Conservation (phyloP, 37 sponge, comb jelly and placozoan species). For the Theonella swinhoei region DNA sequence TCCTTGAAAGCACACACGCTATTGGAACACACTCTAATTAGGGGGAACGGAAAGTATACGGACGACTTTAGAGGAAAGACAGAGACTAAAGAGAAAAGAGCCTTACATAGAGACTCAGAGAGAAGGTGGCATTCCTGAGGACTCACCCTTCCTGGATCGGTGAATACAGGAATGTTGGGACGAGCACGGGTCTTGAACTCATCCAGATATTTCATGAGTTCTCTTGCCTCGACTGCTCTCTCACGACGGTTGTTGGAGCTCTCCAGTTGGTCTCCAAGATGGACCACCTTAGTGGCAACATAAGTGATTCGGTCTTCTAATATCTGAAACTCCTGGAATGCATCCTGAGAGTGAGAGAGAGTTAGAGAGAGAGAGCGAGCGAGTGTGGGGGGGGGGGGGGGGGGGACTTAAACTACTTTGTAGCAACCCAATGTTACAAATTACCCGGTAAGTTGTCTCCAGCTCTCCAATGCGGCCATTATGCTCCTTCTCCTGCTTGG, state of each 20-base stretch:
- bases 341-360: conserved; percentile 45
- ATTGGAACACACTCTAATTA: too few relatives aligned
- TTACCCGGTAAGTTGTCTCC: conserved; percentile 47
- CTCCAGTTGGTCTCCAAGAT: conserved; percentile 96
- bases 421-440: too few relatives aligned
- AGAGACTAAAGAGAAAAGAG: too few relatives aligned
- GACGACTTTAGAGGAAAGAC: too few relatives aligned
- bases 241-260: conserved; percentile 64
- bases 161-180: conserved; percentile 52
- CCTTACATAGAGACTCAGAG: too few relatives aligned
- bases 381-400: too few relatives aligned
- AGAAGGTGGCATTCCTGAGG: too few relatives aligned
- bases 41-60: too few relatives aligned
- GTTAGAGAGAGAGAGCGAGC: too few relatives aligned
- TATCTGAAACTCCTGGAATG: conserved; percentile 69
- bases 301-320: conserved; percentile 82
- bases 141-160: conserved; percentile 61
- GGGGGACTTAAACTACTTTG: background rate
- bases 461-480: conserved; percentile 47
- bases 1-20: too few relatives aligned
- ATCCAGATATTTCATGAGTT: conserved; percentile 64
- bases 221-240: conserved; percentile 71
- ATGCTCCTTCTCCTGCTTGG: conserved; percentile 75
- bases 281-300: conserved; percentile 94
- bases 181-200: conserved; percentile 62